Base-by-base conservation (phyloP, 2,888 invertebrate species). In the Geotrupes spiniger region DNA sequence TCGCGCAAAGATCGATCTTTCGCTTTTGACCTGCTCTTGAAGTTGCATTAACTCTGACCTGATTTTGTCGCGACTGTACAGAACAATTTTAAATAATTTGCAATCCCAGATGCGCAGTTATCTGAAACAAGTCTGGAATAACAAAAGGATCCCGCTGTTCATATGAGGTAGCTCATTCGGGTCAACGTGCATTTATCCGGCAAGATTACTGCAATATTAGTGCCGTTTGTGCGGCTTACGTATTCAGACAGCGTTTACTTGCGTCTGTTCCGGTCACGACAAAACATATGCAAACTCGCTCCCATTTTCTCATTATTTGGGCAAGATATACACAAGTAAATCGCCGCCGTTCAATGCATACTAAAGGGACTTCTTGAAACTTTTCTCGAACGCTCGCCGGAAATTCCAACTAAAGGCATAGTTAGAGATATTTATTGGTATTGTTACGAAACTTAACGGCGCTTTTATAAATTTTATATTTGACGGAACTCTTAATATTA, bases 241-340 rank as follows among this genome's bases (percentile, higher is more conserved):
- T 51, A 51, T 51, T 42, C 51, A 51, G 36, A 27, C 21, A 46
- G 46, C 51, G 39, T 50, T 46, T 41, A 33, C 41, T 31, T 15
- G 41, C 42, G 33, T 33, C 33, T 33, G 42, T 50, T 45, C 45
- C 50, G 50, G 50, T 46, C 50, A 50, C 37, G 27, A 27, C 41
- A 10, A 46, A 50, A 46, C 50, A 46, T 38, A 45, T 36, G 42
- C 33, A 31, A 39, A 21, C 33, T 33, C 14, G 14, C 14, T 15
- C 33, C 33, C 33, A 15, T 33, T 33, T 33, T 33, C 33, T 33
- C 33, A 33, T 33, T 33, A 33, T 33, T 33, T 33, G 14, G 29
- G 33, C 14, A 33, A 33, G 11, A 33, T 33, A 15, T 33, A 4
- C 21, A 33, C 33, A 9, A 33, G 12, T 15, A 14, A 33, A 33